A percentile compares a stretch with the other conserved stretches of the same genome.
phyloP scores from a whole-genome alignment of 1,140 invertebrate species.

The Liolophura sinensis region DNA sequence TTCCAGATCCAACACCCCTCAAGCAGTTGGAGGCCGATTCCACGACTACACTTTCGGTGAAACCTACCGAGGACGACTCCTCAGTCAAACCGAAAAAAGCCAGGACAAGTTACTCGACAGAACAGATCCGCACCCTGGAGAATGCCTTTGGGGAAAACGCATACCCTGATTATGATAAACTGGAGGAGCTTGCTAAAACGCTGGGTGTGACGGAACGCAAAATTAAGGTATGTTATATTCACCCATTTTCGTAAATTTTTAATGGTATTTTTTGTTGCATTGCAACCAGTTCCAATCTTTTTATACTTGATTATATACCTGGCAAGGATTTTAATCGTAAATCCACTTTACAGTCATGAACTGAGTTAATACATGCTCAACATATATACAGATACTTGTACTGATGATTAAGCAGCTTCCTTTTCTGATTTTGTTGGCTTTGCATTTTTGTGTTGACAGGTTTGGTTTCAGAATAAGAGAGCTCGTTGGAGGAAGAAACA shows the following conservation, averaged over 20 bases:
- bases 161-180: constrained; percentile 36
- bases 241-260: neutral
- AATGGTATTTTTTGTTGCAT: neutral
- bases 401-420: no score
- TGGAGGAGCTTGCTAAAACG: constrained; percentile 33
- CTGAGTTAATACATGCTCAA: neutral
- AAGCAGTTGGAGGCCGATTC: no score
- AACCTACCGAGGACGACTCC: no score
- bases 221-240: constrained; percentile 28
- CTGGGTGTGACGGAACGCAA: constrained; percentile 33
- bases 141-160: constrained; percentile 39
- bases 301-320: neutral
- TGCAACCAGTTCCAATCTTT: neutral
- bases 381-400: neutral
- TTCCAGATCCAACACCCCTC: no score
- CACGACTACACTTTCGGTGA: no score
- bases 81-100: constrained; percentile 20
- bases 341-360: neutral
- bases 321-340: neutral
- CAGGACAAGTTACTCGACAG: constrained; percentile 34
- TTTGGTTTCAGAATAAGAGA: constrained; percentile 34
- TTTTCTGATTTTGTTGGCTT: no score
- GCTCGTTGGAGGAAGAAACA: constrained; percentile 19
- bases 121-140: constrained; percentile 31
- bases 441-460: constrained; percentile 14